Evolutionary conservation across 2,113 vertebrate species (phyloP).

Genomic region (Sceloporus tristichus): DNA sequence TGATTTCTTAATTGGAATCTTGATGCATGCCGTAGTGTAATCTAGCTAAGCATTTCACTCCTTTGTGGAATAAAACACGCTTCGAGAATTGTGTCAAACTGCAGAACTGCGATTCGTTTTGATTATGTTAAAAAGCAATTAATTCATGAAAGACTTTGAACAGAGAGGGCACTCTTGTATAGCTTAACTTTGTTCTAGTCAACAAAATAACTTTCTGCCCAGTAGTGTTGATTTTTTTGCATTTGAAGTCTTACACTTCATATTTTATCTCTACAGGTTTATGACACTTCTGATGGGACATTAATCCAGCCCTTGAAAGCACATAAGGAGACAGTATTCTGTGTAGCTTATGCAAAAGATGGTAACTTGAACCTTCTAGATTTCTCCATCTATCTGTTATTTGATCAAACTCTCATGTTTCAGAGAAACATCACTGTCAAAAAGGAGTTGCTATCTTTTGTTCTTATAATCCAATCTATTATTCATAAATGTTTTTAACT

Average conservation of each 20-base stretch:
- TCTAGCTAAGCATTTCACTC: slow-evolving; percentile 26
- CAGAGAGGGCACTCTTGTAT: slow-evolving; percentile 54
- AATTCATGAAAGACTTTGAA: slow-evolving; percentile 30
- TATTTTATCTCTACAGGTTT: slow-evolving; percentile 82
- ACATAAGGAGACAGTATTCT: slow-evolving; percentile 96
- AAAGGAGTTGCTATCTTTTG: not conserved
- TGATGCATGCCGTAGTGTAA: slow-evolving; percentile 17
- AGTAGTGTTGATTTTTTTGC: not conserved
- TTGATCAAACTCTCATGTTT: not conserved
- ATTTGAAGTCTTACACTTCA: not conserved
- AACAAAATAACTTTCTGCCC: slow-evolving; percentile 8
- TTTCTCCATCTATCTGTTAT: not conserved
- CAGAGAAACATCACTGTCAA: not conserved
- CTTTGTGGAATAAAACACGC: not conserved
- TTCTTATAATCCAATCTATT: not conserved
- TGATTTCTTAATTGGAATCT: not conserved
- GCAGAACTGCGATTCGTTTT: not conserved
- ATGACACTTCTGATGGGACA: slow-evolving; percentile 93
- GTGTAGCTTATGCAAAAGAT: slow-evolving; percentile 97
- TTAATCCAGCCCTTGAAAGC: slow-evolving; percentile 95
- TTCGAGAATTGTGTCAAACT: not conserved
- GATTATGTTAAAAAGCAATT: slow-evolving; percentile 31
- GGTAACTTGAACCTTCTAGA: slow-evolving; percentile 75
- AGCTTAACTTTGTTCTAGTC: slow-evolving; percentile 30
- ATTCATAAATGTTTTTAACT: not conserved